A percentile compares a stretch with the other conserved stretches of the same genome.
Conservation (phyloP, 2,797 vertebrate species). For the Enteromius thamalakanensis region DNA sequence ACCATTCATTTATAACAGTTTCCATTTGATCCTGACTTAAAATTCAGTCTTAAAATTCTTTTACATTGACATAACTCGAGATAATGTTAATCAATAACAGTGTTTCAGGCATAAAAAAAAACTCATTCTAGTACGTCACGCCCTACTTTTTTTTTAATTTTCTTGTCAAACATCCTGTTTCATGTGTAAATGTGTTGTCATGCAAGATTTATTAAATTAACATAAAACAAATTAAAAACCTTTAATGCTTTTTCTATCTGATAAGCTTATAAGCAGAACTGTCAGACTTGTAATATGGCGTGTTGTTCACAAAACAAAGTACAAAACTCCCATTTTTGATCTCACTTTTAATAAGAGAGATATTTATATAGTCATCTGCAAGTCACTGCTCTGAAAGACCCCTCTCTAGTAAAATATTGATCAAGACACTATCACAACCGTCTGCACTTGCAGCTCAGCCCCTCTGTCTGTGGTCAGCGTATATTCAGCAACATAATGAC, state of each 20-base stretch:
- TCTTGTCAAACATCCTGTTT: not conserved
- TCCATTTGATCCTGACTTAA: not conserved
- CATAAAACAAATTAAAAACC: not conserved
- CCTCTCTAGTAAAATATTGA: constrained; percentile 11
- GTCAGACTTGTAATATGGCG: not conserved
- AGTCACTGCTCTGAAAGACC: not conserved
- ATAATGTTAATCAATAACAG: not conserved
- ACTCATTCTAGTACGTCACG: not conserved
- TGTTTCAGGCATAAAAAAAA: not conserved
- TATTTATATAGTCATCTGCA: not conserved
- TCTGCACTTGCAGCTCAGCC: not conserved
- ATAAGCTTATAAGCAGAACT: not conserved
- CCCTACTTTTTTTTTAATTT: not conserved
- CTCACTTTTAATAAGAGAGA: not conserved
- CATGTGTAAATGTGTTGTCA: not conserved
- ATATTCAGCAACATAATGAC: not conserved
- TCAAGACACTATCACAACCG: not conserved
- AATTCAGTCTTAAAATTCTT: not conserved
- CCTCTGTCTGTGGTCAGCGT: not conserved
- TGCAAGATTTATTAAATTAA: not conserved
- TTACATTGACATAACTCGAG: not conserved
- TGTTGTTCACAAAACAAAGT: not conserved
- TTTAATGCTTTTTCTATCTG: not conserved
- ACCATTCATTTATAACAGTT: not conserved
- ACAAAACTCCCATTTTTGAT: not conserved